A percentile compares a stretch with the other conserved stretches of the same genome.
These are phyloP conservation scores for Pogonognathellus flavescens DNA, from an alignment of 1,140 invertebrate genomes.

Conservation along the genomic window DNA sequence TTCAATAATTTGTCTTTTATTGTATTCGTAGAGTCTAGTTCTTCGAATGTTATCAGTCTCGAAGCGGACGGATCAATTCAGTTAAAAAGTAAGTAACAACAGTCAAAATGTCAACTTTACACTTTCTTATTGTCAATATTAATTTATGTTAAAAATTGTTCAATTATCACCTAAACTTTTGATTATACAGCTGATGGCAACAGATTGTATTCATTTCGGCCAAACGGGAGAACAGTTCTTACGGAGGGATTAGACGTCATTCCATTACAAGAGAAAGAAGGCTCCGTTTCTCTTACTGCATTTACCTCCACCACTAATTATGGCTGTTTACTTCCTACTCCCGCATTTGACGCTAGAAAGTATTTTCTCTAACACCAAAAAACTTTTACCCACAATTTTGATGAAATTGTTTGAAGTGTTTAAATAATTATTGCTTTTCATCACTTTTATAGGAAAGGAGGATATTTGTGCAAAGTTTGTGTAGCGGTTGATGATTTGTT, in stretches of 20 bases:
- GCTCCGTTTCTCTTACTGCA: slow-evolving; percentile 60
- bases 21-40: no score
- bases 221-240: slow-evolving; percentile 39
- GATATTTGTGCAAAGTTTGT: slow-evolving; percentile 66
- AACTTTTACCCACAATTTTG: no score
- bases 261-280: slow-evolving; percentile 60
- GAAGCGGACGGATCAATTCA: slow-evolving; percentile 29
- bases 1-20: no score
- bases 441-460: slow-evolving; percentile 56
- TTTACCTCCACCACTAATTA: slow-evolving; percentile 44
- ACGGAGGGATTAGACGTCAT: slow-evolving; percentile 44
- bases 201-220: slow-evolving; percentile 61
- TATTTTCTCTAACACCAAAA: slow-evolving; percentile 52
- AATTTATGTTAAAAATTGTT: no score
- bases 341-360: slow-evolving; percentile 48
- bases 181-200: not conserved
- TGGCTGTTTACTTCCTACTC: slow-evolving; percentile 62
- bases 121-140: no score
- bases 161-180: no score
- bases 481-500: slow-evolving; percentile 52
- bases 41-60: not conserved
- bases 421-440: slow-evolving; percentile 9
- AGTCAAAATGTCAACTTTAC: no score
- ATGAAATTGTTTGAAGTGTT: not conserved
- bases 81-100: slow-evolving; percentile 26